Base-by-base conservation (phyloP, 2,113 vertebrate genomes). In the Hippocampus barbouri region DNA sequence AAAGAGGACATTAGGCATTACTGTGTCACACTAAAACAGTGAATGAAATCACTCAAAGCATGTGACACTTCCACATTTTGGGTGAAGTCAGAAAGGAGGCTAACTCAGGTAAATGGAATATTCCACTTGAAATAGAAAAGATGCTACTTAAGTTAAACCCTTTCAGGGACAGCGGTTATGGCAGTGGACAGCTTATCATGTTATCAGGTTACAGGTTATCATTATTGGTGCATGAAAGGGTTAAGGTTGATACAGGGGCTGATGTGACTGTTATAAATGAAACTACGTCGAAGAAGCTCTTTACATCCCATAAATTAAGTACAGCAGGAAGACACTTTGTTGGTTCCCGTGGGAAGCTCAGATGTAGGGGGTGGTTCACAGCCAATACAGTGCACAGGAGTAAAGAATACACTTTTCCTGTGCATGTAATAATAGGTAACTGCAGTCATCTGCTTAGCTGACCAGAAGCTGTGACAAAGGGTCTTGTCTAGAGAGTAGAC, bases 351-450 rank as follows among this genome's bases (percentile, higher is more conserved):
- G 53, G 53, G 6, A n/a, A n/a, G 8, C 53, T 54, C 20, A 54
- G 21, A 54, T 54, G 53, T n/a, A 10, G 7, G 20, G 21, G 21
- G 20, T 54, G 53, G 2, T 54, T 54, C 53, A 54, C 53, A 54
- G 20, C 21, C 20, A 54, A 54, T 7, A 54, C 53, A 54, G 21
- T n/a, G n/a, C n/a, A 10, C 21, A n/a, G 3, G 53, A 21, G 53
- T n/a, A 54, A 54, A 54, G 53, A 54, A 8, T 54, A 54, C 53
- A 54, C 21, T 9, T 54, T 54, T n/a, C 53, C 21, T 53, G 71
- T 61, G 18, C 71, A 77, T 73, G 66, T 79, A 8, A 62, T 76
- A n/a, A 12, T 49, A 21, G 66, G 68, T 1, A 73, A 23, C 18
- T 71, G 51, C 5, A 67, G 57, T 54, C 45, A 57, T 25, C 54